Base-by-base conservation (phyloP, 2,797 vertebrate genomes). In the Sebastolobus alascanus region DNA sequence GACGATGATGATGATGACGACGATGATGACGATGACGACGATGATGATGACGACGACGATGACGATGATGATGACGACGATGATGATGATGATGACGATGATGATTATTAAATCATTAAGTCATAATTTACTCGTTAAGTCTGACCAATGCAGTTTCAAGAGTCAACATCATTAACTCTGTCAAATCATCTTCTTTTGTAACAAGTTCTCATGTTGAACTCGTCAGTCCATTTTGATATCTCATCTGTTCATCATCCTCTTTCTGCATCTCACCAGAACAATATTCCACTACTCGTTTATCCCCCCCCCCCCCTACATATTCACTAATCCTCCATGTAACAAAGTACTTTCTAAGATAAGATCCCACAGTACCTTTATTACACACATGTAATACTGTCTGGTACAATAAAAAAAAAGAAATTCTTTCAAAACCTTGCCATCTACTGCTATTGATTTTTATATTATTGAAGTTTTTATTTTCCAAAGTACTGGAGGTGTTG, bases 111-210 rank as follows among this genome's bases (percentile, higher is more conserved):
- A 94, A 87, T 87, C 71, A 64, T 71, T 72, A 31, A 69, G 69
- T 90, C 84, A 72, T 80, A 71, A 83, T 89, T 84, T 55, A 82
- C 16, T 84, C 78, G 73, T 74, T 55, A 87, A 89, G 83, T 93
- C 92, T 93, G 92, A 93, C 93, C 93, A 94, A 94, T 89, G 77
- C 91, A 84, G 80, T 88, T 91, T 91, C 73, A 84, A 90, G 79
- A 92, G 86, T 94, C 87, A 89, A 81, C 84, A 89, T 89, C 86
- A 86, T 87, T 88, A 81, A 88, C 86, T 85, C 80, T 71, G 75
- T 86, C 71, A 85, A 85, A 79, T 87, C 83, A 81, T 84, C 89
- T 68, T 87, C 76, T 83, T 93, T 93, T 92, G 82, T 94, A 89
- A 90, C 83, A 73, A 38, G 67, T 91, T 91, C 73, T 77, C 81